These are phyloP conservation scores for Trypoxylus dichotomus DNA, from an alignment of 1,140 invertebrate genomes.

Conservation along the genomic window DNA sequence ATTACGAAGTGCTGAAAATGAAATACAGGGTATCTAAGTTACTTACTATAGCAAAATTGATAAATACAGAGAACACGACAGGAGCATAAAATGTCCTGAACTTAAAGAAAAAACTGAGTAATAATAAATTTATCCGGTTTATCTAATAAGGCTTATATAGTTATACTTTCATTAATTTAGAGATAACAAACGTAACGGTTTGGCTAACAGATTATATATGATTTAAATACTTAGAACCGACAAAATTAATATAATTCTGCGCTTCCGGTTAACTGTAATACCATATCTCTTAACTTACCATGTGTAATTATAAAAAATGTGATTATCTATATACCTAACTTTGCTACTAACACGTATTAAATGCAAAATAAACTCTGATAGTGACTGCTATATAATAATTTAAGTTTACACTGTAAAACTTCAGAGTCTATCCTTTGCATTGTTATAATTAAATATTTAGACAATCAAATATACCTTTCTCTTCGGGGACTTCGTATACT, in stretches of 20 bases:
- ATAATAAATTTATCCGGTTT: too few relatives aligned
- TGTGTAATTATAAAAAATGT: neutral
- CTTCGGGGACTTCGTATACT: constrained; percentile 22
- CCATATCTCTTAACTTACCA: too few relatives aligned
- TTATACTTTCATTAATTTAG: too few relatives aligned
- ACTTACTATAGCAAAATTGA: too few relatives aligned
- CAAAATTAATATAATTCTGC: neutral
- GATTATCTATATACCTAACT: neutral
- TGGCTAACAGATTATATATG: neutral
- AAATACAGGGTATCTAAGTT: too few relatives aligned
- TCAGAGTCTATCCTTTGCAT: neutral
- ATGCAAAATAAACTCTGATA: neutral
- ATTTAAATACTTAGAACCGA: neutral
- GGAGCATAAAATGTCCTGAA: too few relatives aligned
- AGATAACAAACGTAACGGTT: too few relatives aligned
- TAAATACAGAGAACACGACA: too few relatives aligned
- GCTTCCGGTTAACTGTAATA: too few relatives aligned
- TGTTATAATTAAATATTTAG: constrained; percentile 1
- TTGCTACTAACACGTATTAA: neutral
- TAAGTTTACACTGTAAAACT: neutral
- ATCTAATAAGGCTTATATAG: too few relatives aligned
- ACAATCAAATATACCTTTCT: constrained; percentile 12
- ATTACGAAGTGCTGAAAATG: too few relatives aligned
- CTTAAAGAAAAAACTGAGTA: too few relatives aligned
- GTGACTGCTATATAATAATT: neutral